phyloP scores from a whole-genome alignment of 2,113 vertebrate species.

The Syngnathus typhle region DNA sequence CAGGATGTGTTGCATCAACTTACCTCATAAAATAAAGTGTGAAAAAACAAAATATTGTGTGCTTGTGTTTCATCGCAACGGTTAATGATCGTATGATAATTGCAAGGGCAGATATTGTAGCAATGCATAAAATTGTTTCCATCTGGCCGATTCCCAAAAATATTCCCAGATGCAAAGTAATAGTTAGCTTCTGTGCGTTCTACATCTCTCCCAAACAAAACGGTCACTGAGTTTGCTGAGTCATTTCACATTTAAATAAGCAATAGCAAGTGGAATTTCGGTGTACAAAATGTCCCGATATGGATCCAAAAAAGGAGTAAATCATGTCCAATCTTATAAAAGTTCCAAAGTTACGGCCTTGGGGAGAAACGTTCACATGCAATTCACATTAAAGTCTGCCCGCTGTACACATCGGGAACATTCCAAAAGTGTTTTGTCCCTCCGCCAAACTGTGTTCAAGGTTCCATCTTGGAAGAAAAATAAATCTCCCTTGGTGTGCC shows the following conservation, averaged over 20 bases:
- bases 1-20: neutral
- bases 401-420: neutral
- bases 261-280: neutral
- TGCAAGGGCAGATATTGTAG: neutral
- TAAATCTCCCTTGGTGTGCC: neutral
- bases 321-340: neutral
- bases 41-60: neutral
- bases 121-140: neutral
- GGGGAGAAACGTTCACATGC: neutral
- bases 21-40: neutral
- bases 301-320: neutral
- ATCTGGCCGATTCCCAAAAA: neutral
- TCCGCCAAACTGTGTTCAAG: neutral
- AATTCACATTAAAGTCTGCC: neutral
- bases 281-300: neutral
- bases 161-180: neutral
- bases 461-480: neutral
- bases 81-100: neutral
- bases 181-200: neutral
- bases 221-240: neutral
- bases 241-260: neutral
- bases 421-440: neutral
- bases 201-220: neutral
- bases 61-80: neutral
- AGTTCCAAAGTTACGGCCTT: neutral